Conservation (phyloP, 2,797 vertebrate genomes). For the Trachops cirrhosus region DNA sequence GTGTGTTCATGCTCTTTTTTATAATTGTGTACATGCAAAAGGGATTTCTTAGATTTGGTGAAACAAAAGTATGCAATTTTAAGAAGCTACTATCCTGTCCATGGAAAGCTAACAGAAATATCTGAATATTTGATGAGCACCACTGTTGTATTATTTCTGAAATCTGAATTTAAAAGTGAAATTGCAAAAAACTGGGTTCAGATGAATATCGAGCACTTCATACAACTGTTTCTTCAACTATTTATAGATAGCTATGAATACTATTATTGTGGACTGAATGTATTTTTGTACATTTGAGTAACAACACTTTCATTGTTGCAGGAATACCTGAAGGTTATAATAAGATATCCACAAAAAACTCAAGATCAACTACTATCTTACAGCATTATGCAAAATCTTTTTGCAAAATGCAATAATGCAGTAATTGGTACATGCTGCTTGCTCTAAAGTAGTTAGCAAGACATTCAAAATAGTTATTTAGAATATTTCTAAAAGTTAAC, state of each 20-base stretch:
- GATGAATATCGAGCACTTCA: constrained; percentile 76
- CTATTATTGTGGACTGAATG: constrained; percentile 75
- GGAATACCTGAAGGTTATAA: constrained; percentile 71
- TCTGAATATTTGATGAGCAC: constrained; percentile 48
- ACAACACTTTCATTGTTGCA: constrained; percentile 69
- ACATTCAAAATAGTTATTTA: constrained; percentile 43
- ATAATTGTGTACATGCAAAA: neutral
- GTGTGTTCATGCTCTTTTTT: constrained; percentile 36
- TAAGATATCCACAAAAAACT: constrained; percentile 70
- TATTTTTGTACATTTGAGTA: constrained; percentile 79
- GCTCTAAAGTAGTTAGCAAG: constrained; percentile 23
- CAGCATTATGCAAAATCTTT: constrained; percentile 69
- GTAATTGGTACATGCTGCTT: constrained; percentile 30
- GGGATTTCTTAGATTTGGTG: neutral
- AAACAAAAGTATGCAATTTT: constrained; percentile 53
- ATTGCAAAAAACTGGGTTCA: constrained; percentile 54
- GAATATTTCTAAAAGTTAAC: constrained; percentile 20
- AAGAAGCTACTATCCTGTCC: constrained; percentile 44
- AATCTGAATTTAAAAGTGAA: constrained; percentile 68
- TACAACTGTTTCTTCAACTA: constrained; percentile 77
- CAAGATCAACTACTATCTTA: constrained; percentile 72
- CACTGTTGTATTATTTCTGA: constrained; percentile 56
- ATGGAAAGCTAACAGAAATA: constrained; percentile 53
- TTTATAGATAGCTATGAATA: constrained; percentile 78
- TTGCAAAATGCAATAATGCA: constrained; percentile 70